A percentile compares a stretch with the other conserved stretches of the same genome.
Conservation (phyloP, 2,888 invertebrate species). For the Lepidochrysops patricia region DNA sequence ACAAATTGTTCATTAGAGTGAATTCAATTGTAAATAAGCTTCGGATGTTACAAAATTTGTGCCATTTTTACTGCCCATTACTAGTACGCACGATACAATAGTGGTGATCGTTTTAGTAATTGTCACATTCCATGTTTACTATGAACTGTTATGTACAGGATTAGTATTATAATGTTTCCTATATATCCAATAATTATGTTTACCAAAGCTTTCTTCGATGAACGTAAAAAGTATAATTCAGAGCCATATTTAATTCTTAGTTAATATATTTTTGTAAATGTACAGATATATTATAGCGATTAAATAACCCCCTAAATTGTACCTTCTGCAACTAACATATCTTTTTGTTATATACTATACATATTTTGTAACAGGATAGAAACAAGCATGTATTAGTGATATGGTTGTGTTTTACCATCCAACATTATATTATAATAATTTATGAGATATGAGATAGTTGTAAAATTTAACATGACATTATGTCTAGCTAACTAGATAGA, state of each 20-base stretch:
- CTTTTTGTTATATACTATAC: slow-evolving; percentile 24
- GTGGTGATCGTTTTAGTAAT: slow-evolving; percentile 8
- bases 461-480: slow-evolving; percentile 8
- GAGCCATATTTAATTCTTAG: slow-evolving; percentile 53
- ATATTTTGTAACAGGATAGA: slow-evolving; percentile 20
- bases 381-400: not conserved
- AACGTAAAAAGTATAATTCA: slow-evolving; percentile 34
- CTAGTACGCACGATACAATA: not conserved
- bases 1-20: slow-evolving; percentile 3
- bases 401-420: slow-evolving; percentile 36
- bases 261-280: slow-evolving; percentile 63
- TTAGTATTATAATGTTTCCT: slow-evolving; percentile 3
- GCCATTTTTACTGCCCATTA: slow-evolving; percentile 42
- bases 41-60: slow-evolving; percentile 54
- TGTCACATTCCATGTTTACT: slow-evolving; percentile 12
- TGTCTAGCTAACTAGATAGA: not conserved
- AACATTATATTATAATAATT: not conserved
- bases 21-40: slow-evolving; percentile 23
- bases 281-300: slow-evolving; percentile 44
- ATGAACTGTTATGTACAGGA: not conserved
- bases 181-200: slow-evolving; percentile 19
- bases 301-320: slow-evolving; percentile 33
- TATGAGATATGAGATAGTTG: not conserved
- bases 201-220: slow-evolving; percentile 39
- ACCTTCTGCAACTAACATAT: slow-evolving; percentile 35